Evolutionary conservation across 1,140 invertebrate species (phyloP).

Genomic region (Lordiphosa stackelbergi): DNA sequence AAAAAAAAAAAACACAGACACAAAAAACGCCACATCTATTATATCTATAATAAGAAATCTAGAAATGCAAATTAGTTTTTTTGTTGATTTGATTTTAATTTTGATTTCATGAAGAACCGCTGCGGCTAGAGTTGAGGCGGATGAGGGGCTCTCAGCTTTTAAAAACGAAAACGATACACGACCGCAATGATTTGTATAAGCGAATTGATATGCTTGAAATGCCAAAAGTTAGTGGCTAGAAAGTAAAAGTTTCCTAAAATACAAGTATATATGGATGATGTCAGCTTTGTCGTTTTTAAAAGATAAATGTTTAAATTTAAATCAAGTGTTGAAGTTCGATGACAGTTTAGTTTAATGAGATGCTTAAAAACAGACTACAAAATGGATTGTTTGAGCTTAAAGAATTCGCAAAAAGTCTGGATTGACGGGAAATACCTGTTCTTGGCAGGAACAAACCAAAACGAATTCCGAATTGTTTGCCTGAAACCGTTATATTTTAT

Average conservation of each 20-base stretch:
- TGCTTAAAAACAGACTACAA: not conserved
- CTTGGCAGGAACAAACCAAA: too few relatives aligned
- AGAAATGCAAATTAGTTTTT: constrained; percentile 63
- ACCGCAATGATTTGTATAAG: constrained; percentile 1
- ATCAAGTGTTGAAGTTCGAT: constrained; percentile 8
- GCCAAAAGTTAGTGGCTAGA: too few relatives aligned
- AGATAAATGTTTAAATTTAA: not conserved
- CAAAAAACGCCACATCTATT: not conserved
- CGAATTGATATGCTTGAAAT: too few relatives aligned
- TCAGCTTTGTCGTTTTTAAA: too few relatives aligned
- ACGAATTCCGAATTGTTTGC: too few relatives aligned
- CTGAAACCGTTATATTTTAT: too few relatives aligned
- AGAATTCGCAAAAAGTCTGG: too few relatives aligned
- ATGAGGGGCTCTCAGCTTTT: not conserved
- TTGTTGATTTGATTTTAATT: constrained; percentile 8
- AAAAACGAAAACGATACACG: constrained; percentile 30
- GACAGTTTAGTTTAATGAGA: constrained; percentile 10
- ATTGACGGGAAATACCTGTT: too few relatives aligned
- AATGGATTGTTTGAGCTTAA: too few relatives aligned
- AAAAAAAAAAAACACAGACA: too few relatives aligned
- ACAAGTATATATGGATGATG: too few relatives aligned
- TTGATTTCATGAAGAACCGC: constrained; percentile 41
- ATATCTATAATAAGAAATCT: constrained; percentile 57
- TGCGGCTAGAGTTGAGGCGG: constrained; percentile 16
- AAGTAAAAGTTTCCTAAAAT: too few relatives aligned